Conservation (phyloP, 2,888 invertebrate species). For the Lepidochrysops patricia region DNA sequence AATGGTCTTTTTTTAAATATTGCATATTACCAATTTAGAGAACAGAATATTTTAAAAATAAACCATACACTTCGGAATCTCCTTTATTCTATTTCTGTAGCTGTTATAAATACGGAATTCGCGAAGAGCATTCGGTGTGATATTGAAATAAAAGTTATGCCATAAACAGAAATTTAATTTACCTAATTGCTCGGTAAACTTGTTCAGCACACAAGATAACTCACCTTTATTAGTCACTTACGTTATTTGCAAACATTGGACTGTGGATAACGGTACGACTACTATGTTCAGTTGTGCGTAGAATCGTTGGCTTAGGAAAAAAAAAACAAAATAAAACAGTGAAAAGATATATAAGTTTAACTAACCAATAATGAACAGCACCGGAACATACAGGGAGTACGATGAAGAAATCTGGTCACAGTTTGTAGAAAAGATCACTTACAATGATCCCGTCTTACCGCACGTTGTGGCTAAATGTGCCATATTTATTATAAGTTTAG, state of each 20-base stretch:
- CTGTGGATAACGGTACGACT: background rate
- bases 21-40: too few species aligned
- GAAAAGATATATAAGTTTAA: background rate
- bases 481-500: slow-evolving; percentile 38
- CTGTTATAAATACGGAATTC: too few species aligned
- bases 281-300: background rate
- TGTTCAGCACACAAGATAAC: slow-evolving; percentile 30
- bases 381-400: slow-evolving; percentile 20
- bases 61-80: too few species aligned
- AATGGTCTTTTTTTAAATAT: too few species aligned
- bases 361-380: slow-evolving; percentile 8
- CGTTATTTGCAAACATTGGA: slow-evolving; percentile 5
- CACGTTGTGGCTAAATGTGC: slow-evolving; percentile 26
- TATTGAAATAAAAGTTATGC: background rate
- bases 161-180: background rate
- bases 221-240: slow-evolving; percentile 5
- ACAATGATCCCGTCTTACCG: slow-evolving; percentile 29
- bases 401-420: slow-evolving; percentile 33
- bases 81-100: too few species aligned
- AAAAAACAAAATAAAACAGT: background rate
- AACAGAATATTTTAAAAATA: too few species aligned
- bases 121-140: background rate
- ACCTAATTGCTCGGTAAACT: slow-evolving; percentile 13
- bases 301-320: background rate
- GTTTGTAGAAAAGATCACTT: slow-evolving; percentile 29